These are phyloP conservation scores for Sarotherodon lohbergeri DNA, from an alignment of 2,113 vertebrate genomes.

Conservation along the genomic window DNA sequence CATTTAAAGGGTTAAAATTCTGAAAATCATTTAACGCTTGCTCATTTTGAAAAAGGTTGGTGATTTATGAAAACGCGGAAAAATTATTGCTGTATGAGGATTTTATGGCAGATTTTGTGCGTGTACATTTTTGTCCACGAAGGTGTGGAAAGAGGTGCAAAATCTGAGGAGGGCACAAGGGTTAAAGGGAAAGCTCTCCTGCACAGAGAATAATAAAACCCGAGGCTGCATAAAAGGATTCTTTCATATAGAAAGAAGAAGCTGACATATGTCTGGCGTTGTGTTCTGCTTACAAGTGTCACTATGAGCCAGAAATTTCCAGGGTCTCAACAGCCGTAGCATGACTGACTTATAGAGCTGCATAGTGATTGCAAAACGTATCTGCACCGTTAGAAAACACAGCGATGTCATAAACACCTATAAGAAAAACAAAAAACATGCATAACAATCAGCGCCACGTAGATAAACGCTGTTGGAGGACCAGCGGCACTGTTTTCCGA, in stretches of 20 bases:
- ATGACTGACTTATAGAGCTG: not conserved
- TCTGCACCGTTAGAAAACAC: not conserved
- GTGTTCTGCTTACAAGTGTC: not conserved
- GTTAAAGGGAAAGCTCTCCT: not conserved
- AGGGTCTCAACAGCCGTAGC: not conserved
- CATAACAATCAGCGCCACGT: not conserved
- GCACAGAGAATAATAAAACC: rapidly evolving
- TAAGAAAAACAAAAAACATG: not conserved
- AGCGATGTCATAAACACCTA: not conserved
- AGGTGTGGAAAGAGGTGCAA: not conserved
- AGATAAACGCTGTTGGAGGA: not conserved
- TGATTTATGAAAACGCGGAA: not conserved
- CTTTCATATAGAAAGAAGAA: not conserved
- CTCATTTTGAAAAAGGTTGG: not conserved
- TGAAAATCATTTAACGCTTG: rapidly evolving
- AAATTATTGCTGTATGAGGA: not conserved
- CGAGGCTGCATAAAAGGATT: rapidly evolving
- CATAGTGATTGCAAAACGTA: not conserved
- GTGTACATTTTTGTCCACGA: not conserved
- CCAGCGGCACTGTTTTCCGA: not conserved
- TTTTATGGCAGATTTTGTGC: not conserved
- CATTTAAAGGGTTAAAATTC: not conserved
- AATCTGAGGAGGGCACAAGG: not conserved
- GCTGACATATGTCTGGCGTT: not conserved
- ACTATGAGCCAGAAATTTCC: not conserved